Evolutionary conservation across 2,797 vertebrate genomes (phyloP), one percentile per base, ranked within the genome.

Genomic region (Rallus crepitans): DNA sequence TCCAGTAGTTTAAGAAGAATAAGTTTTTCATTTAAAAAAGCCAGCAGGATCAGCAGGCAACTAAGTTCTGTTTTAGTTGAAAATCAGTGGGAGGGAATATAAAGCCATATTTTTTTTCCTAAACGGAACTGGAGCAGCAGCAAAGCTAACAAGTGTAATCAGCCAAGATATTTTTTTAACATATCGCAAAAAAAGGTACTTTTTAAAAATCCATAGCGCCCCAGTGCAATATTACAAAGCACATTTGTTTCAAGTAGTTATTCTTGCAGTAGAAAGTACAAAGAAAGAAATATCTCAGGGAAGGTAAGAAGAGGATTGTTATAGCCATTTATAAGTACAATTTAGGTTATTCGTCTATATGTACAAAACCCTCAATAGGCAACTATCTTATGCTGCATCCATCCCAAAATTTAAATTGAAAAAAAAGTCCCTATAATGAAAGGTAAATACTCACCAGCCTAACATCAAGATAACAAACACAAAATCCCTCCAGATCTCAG

Each of bases 1-100:
- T 98, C 98, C 97, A 98, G 98, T 97, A 98, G 98, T 98, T 98
- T 98, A 98, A 97, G 95, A 98, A 97, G 97, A 98, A 97, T 98
- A 98, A 97, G 97, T 98, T 98, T 98, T 98, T 98, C 98, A 98
- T 98, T 98, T 98, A 87, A 97, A 97, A 98, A 98, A 98, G 94
- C 93, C 98, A 98, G 98, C 98, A 72, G 98, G 98, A 98, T 98
- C 98, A 98, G 98, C 97, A 97, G 97, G 98, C 97, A 96, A 97
- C 97, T 97, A 98, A 98, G 96, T 98, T 98, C 97, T 98, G 98
- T 98, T 98, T 98, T 98, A 98, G 97, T 96, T 98, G 98, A 97
- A 98, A 98, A 98, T 97, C 98, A 98, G 98, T 98, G 97, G 98
- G 98, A 97, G 98, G 97, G 97, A 98, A 97, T 97, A 97, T 95